Conservation (phyloP, 2,113 vertebrate species). For the Larimichthys polyactis region DNA sequence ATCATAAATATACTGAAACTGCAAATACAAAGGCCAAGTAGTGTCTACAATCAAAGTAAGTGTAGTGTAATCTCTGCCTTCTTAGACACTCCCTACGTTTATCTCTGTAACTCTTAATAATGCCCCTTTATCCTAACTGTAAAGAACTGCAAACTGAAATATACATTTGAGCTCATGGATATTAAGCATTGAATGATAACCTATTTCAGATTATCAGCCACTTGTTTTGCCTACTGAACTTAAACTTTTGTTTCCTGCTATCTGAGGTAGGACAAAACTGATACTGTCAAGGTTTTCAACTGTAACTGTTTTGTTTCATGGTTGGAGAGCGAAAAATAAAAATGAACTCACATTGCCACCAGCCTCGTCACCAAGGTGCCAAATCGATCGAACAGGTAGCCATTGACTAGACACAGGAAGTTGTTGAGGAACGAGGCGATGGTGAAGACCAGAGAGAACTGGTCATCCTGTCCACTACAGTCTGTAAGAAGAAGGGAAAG, state of each 20-base stretch:
- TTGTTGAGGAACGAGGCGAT: constrained; percentile 91
- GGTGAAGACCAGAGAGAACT: constrained; percentile 90
- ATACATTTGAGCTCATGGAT: neutral
- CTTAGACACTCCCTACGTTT: neutral
- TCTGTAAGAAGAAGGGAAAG: constrained; percentile 65
- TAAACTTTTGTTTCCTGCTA: neutral
- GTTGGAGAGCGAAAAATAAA: neutral
- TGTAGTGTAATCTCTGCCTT: constrained; percentile 1
- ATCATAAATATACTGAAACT: no score
- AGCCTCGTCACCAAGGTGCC: constrained; percentile 88
- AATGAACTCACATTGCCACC: constrained; percentile 81
- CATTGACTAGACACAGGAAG: constrained; percentile 87
- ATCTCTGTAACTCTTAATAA: neutral
- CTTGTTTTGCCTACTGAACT: neutral
- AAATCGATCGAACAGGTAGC: constrained; percentile 89
- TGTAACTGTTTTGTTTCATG: neutral
- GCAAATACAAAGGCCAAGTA: neutral
- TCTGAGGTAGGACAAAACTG: neutral
- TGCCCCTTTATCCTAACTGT: neutral
- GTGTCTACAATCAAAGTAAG: neutral
- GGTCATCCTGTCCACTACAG: constrained; percentile 87
- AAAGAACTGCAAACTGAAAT: constrained; percentile 8
- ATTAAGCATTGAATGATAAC: neutral
- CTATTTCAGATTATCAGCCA: neutral
- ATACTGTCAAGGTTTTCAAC: neutral